Conservation (phyloP, 1,140 invertebrate genomes). For the Bombus consobrinus region DNA sequence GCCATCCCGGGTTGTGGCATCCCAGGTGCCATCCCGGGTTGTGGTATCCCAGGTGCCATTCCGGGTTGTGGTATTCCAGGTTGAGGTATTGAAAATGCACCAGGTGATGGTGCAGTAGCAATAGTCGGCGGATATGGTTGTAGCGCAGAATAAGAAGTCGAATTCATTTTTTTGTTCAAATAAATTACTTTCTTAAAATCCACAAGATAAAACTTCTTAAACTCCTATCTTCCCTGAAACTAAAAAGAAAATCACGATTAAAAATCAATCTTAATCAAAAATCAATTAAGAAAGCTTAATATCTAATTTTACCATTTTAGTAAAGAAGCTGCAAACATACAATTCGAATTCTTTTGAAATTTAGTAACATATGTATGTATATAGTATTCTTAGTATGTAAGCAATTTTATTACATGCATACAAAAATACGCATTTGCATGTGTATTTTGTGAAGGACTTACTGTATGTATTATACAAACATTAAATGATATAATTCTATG, state of each 20-base stretch:
- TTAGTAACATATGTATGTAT: neutral
- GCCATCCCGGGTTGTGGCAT: no score
- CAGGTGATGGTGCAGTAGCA: neutral
- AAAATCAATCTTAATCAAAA: no score
- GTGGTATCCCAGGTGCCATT: neutral
- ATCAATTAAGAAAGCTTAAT: no score
- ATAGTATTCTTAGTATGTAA: neutral
- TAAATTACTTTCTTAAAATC: neutral
- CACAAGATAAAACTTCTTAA: no score
- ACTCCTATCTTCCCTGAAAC: no score
- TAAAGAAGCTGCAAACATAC: neutral
- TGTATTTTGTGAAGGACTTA: conserved; percentile 3
- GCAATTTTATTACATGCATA: neutral
- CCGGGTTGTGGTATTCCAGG: neutral
- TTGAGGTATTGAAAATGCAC: neutral
- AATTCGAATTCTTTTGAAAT: neutral
- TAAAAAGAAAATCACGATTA: neutral
- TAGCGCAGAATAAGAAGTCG: neutral
- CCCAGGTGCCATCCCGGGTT: neutral
- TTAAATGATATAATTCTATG: neutral
- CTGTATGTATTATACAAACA: neutral
- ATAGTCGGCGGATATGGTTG: neutral
- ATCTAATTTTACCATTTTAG: neutral
- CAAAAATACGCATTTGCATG: neutral
- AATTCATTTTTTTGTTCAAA: neutral